These are phyloP conservation scores for Oxyteleia sp. DNA, from an alignment of 2,888 invertebrate species.

Conservation along the genomic window DNA sequence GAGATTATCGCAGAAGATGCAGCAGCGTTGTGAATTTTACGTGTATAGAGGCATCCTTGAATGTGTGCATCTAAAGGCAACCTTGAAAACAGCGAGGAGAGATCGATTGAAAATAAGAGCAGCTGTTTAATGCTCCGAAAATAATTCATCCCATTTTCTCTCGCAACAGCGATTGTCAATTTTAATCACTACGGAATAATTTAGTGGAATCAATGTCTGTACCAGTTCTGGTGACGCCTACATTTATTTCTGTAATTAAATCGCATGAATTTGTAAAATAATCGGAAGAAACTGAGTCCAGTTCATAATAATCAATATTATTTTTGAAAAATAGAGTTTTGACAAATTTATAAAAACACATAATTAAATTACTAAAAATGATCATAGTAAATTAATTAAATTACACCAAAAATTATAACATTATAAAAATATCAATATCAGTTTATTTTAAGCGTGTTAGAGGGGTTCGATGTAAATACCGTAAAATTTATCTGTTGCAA, in stretches of 20 bases:
- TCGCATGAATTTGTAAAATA: background rate
- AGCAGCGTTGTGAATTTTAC: background rate
- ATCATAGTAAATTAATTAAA: too few relatives aligned
- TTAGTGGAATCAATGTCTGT: background rate
- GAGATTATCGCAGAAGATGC: slow-evolving; percentile 1
- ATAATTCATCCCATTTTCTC: slow-evolving; percentile 24
- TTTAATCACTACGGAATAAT: background rate
- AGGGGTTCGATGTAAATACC: too few relatives aligned
- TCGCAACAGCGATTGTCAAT: background rate
- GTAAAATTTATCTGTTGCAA: too few relatives aligned
- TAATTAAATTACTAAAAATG: too few relatives aligned
- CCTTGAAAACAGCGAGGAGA: slow-evolving; percentile 21
- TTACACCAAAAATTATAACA: too few relatives aligned
- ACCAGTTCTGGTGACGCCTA: background rate
- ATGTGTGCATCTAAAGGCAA: slow-evolving; percentile 9
- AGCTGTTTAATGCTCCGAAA: slow-evolving; percentile 11
- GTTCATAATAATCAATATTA: background rate
- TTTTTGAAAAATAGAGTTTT: background rate
- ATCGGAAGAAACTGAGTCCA: background rate
- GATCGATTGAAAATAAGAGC: slow-evolving; percentile 18
- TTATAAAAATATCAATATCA: too few relatives aligned
- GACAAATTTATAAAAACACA: too few relatives aligned
- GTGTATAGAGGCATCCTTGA: slow-evolving; percentile 11
- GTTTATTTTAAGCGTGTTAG: too few relatives aligned
- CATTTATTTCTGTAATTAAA: background rate